Evolutionary conservation across 2,113 vertebrate species (phyloP).

Genomic region (Pantherophis guttatus): DNA sequence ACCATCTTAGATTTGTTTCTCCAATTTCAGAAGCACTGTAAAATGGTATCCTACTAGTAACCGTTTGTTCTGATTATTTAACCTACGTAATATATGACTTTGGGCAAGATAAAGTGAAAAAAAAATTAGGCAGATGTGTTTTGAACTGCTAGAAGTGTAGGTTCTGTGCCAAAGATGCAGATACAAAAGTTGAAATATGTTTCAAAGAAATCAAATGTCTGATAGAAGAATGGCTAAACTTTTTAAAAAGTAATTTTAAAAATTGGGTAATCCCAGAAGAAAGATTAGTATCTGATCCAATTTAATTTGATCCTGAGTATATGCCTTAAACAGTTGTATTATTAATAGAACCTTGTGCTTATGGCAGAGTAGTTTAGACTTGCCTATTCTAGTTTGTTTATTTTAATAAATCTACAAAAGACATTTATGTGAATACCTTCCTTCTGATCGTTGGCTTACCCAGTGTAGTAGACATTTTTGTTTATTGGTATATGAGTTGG

Average conservation of each 20-base stretch:
- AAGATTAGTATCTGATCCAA: not conserved
- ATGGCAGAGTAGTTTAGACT: not conserved
- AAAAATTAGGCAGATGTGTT: not conserved
- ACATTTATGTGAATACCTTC: not conserved
- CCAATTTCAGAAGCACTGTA: not conserved
- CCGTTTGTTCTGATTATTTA: not conserved
- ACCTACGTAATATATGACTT: constrained; percentile 2
- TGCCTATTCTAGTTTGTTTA: not conserved
- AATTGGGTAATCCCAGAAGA: not conserved
- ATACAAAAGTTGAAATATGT: not conserved
- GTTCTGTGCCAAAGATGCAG: not conserved
- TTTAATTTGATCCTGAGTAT: not conserved
- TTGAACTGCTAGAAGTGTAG: not conserved
- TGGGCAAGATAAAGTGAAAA: not conserved
- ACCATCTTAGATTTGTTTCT: not conserved
- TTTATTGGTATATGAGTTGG: not conserved
- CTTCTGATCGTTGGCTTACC: not conserved
- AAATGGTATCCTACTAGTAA: not conserved
- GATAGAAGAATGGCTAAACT: not conserved
- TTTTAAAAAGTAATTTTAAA: not conserved
- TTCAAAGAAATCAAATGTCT: not conserved
- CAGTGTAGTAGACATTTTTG: not conserved
- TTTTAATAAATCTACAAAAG: not conserved
- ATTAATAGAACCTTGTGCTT: not conserved
- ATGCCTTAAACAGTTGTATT: not conserved